Percentiles rank a stretch among this genome's conserved stretches.
Evolutionary conservation across 1,140 invertebrate genomes (phyloP).

Genomic region (Drosophila neocordata): DNA sequence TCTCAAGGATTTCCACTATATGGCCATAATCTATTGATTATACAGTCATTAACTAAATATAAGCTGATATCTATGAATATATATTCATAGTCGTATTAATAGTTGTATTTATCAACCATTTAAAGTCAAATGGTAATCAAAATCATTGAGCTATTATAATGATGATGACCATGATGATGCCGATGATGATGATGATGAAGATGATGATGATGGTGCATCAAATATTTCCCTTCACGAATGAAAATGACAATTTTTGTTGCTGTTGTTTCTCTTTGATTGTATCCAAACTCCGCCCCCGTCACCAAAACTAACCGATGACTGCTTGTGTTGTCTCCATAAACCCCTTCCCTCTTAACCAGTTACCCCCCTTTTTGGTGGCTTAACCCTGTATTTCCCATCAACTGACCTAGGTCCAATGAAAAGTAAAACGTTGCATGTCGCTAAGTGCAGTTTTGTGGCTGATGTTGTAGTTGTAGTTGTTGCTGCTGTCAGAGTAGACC

Average conservation of each 20-base stretch:
- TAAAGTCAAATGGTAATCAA: constrained; percentile 38
- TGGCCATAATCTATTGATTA: too few species aligned
- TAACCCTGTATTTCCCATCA: constrained; percentile 23
- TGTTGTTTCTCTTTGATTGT: constrained; percentile 10
- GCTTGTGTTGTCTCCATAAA: too few species aligned
- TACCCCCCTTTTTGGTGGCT: not conserved
- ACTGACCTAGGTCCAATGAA: constrained; percentile 54
- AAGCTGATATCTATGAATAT: too few species aligned
- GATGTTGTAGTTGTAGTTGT: constrained; percentile 27
- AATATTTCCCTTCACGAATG: constrained; percentile 41
- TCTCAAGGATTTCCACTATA: too few species aligned
- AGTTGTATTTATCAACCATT: constrained; percentile 28
- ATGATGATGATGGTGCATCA: constrained; percentile 44
- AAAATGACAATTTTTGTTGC: constrained; percentile 52
- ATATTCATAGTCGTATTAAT: constrained; percentile 14
- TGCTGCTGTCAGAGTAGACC: constrained; percentile 53
- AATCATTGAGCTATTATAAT: constrained; percentile 59
- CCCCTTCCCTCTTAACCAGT: not conserved
- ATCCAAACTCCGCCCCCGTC: constrained; percentile 12
- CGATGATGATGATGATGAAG: constrained; percentile 35
- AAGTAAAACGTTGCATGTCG: constrained; percentile 74
- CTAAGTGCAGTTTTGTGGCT: constrained; percentile 67
- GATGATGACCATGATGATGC: constrained; percentile 20
- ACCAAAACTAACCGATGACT: not conserved
- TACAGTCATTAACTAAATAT: too few species aligned